Conservation (phyloP, 2,888 invertebrate species). For the Leucoma salicis region DNA sequence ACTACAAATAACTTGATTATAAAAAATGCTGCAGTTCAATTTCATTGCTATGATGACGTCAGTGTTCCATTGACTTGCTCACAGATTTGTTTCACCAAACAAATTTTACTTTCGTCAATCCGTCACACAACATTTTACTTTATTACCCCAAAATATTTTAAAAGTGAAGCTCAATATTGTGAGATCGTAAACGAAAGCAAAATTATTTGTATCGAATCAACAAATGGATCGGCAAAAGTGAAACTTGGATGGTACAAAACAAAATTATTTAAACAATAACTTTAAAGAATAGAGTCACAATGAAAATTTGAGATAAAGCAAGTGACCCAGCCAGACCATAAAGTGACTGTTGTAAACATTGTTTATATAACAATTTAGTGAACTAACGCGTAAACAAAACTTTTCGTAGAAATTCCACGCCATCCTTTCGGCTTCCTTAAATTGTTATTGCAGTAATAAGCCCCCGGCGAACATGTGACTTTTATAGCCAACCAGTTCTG, state of each 20-base stretch:
- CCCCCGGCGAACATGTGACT: constrained; percentile 73
- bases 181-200: constrained; percentile 54
- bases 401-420: constrained; percentile 70
- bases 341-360: constrained; percentile 77
- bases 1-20: constrained; percentile 11
- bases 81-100: constrained; percentile 23
- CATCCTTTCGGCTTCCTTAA: constrained; percentile 80
- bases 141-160: constrained; percentile 32
- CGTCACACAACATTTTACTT: constrained; percentile 25
- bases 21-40: constrained; percentile 3
- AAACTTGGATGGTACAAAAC: constrained; percentile 52
- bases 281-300: constrained; percentile 62
- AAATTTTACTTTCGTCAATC: constrained; percentile 29
- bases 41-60: constrained; percentile 7
- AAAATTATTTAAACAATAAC: constrained; percentile 59
- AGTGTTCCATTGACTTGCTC: constrained; percentile 10
- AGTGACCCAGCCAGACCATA: constrained; percentile 75
- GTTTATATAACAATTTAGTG: constrained; percentile 77
- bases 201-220: constrained; percentile 49
- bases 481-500: constrained; percentile 72
- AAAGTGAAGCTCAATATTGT: constrained; percentile 45
- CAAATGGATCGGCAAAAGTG: constrained; percentile 53
- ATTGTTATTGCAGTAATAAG: constrained; percentile 79
- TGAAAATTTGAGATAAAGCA: constrained; percentile 64
- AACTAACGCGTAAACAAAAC: constrained; percentile 71